Evolutionary conservation across 2,888 invertebrate species (phyloP), one percentile per base, ranked within the genome.

Genomic region (Tenthredo livida): DNA sequence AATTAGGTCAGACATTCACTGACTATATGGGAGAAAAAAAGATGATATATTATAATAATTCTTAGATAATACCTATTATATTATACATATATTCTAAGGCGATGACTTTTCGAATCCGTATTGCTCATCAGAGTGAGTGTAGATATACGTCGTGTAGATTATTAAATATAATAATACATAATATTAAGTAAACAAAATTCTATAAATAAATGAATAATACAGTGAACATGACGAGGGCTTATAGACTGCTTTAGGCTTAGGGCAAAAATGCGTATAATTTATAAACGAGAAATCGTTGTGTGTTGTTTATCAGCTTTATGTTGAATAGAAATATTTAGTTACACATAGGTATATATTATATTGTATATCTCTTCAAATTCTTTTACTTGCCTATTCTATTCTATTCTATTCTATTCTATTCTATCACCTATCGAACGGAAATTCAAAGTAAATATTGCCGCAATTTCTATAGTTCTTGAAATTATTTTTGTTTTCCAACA

Each of bases 161-260:
- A 43, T 83, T 47, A 29, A 65, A 82, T 72, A 67, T 72, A 80
- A 47, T n/a, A n/a, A n/a, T n/a, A n/a, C n/a, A 29, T 75, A 78
- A n/a, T 77, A 78, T 15, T 75, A 61, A 25, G 12, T 84, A 77
- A 77, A 25, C n/a, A 47, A 85, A n/a, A 85, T 47, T 33, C 37
- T 43, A 70, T 43, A 84, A 73, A 70, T 77, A 70, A 84, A 85
- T 86, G 82, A 86, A 86, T 82, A 75, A 72, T 86, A 87, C 84
- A 84, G 86, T 87, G 86, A 85, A 86, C 87, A 86, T 87, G 87
- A 88, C 86, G 87, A 90, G 90, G 89, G 90, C 91, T 91, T 89
- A 90, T 90, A 91, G 90, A 91, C 90, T 90, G 89, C 89, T 90
- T 88, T 90, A 91, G 89, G 85, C 86, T 61, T 89, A 90, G 88